Conservation (phyloP, 2,113 vertebrate species). For the Grammomys surdaster region DNA sequence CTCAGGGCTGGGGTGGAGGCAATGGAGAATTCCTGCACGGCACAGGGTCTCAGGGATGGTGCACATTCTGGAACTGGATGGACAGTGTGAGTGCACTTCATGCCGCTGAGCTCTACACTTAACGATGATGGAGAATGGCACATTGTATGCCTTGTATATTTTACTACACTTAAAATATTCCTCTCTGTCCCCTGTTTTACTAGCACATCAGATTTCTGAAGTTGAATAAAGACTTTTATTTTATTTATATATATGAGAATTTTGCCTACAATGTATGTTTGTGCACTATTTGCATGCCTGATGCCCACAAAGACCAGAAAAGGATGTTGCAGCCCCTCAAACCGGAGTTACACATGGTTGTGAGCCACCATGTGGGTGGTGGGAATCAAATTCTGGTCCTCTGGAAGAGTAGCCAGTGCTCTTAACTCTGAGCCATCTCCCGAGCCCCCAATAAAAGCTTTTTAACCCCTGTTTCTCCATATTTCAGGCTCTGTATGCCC, state of each 20-base stretch:
- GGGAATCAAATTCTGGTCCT: background rate
- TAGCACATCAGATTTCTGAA: slow-evolving; percentile 59
- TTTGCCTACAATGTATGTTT: background rate
- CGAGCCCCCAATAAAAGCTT: background rate
- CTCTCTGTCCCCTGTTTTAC: background rate
- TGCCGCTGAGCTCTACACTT: background rate
- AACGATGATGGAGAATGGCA: background rate
- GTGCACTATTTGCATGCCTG: background rate
- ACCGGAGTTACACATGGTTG: background rate
- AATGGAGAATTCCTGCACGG: background rate
- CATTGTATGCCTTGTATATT: slow-evolving; percentile 16
- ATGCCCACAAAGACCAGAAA: background rate
- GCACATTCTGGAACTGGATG: background rate
- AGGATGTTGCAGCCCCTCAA: background rate
- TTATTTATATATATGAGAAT: background rate
- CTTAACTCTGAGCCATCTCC: background rate
- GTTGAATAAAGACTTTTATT: slow-evolving; percentile 23
- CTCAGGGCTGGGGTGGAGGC: background rate
- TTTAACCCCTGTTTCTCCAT: background rate
- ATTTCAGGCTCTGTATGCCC: background rate
- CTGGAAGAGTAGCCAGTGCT: background rate
- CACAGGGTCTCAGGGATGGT: background rate
- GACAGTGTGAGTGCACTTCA: background rate
- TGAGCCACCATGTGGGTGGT: background rate
- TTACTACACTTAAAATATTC: background rate